Base-by-base conservation (phyloP, 2,888 invertebrate genomes). In the Zeuzera pyrina region DNA sequence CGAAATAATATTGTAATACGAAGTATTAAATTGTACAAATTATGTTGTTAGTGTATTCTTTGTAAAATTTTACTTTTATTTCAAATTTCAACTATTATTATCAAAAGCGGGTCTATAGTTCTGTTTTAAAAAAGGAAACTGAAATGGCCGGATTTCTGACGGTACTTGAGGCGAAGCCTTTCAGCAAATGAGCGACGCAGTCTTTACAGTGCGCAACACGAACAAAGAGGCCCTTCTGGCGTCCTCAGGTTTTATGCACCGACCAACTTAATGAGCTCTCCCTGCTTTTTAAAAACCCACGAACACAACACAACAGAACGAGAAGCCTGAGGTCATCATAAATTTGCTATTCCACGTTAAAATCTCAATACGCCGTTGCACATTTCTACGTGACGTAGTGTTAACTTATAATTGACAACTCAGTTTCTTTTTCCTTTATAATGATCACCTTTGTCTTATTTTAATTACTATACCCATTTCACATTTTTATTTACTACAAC, bases 181-280 rank as follows among this genome's bases (percentile, higher is more conserved):
- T 74, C 71, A 71, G 66, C 63, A 74, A 73, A 74, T 74, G 74
- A 74, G 65, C 65, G 66, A 57, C 64, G 40, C 39, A 63, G 57
- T 62, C 57, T 60, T 54, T 50, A 49, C 42, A 47, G 43, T 49
- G 50, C 41, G 45, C 51, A 48, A 45, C 43, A 43, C 49, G 56
- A 52, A 72, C 71, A 72, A 72, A 73, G 67, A 53, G 21, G 48
- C 57, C 62, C 34, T 30, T 34, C 60, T 56, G 47, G 51, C 53
- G 54, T 60, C 46, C 57, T 50, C 56, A 43, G 41, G 46, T 52
- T 45, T 53, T 47, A 49, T 34, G 27, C 46, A 45, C 35, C 42
- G 41, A 34, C 56, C 57, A 50, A 33, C 30, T 31, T 46, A 47
- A 21, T 29, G 12, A 40, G 57, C 47, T 27, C 57, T 36, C 38